Evolutionary conservation across 2,797 vertebrate species (phyloP).

Genomic region (Lutjanus argentimaculatus): DNA sequence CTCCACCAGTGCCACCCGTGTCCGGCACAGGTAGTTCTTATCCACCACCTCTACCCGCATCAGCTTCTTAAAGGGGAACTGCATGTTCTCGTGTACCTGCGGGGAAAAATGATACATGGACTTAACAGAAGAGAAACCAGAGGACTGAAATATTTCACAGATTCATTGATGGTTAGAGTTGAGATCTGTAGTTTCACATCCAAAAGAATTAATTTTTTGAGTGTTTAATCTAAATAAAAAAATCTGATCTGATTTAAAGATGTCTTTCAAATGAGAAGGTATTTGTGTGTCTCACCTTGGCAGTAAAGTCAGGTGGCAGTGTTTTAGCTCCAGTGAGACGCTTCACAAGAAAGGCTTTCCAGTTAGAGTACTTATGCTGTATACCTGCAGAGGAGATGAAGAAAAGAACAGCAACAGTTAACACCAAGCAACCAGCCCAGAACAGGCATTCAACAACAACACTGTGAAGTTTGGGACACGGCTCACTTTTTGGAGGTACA

Average conservation of each 20-base stretch:
- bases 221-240: neutral
- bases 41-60: constrained; percentile 99
- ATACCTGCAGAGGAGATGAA: constrained; percentile 87
- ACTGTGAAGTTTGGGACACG: too few species aligned
- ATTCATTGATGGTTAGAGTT: neutral
- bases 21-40: constrained; percentile 97
- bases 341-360: constrained; percentile 98
- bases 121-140: neutral
- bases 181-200: neutral
- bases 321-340: constrained; percentile 99
- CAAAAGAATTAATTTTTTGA: neutral
- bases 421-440: neutral
- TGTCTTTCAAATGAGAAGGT: neutral
- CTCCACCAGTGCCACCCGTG: constrained; percentile 95
- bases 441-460: neutral
- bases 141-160: neutral
- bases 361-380: constrained; percentile 98
- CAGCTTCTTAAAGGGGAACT: constrained; percentile 97
- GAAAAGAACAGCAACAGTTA: constrained; percentile 3
- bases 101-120: neutral
- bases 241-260: too few species aligned
- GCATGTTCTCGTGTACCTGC: constrained; percentile 95
- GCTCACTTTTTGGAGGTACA: constrained; percentile 96
- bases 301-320: constrained; percentile 95
- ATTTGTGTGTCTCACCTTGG: constrained; percentile 88